phyloP scores from a whole-genome alignment of 2,888 invertebrate genomes.

The Brachylomia viminalis region DNA sequence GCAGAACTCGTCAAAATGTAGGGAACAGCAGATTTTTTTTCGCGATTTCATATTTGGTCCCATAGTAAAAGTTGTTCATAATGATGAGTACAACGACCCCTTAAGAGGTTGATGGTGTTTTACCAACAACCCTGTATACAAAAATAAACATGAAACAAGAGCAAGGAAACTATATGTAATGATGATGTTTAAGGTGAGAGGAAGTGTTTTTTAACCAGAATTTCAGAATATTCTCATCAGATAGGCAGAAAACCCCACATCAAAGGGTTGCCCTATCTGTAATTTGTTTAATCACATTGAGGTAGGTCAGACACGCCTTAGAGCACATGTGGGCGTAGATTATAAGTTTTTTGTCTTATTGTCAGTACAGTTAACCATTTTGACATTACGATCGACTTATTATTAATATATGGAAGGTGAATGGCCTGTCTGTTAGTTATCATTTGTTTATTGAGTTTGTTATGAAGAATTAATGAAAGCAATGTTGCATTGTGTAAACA shows the following conservation, averaged over 20 bases:
- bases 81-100: too few species aligned
- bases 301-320: conserved; percentile 73
- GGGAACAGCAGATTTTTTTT: too few species aligned
- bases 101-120: too few species aligned
- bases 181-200: too few species aligned
- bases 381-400: conserved; percentile 23
- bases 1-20: too few species aligned
- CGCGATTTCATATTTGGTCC: too few species aligned
- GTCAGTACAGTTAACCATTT: conserved; percentile 25
- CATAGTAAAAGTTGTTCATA: too few species aligned
- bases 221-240: too few species aligned
- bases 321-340: conserved; percentile 49
- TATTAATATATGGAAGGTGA: conserved; percentile 47
- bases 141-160: too few species aligned
- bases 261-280: conserved; percentile 36
- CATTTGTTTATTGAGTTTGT: conserved; percentile 16
- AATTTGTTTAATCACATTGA: conserved; percentile 64
- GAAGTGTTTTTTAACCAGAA: too few species aligned
- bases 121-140: too few species aligned
- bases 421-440: conserved; percentile 46
- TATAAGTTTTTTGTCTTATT: conserved; percentile 49
- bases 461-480: conserved; percentile 20
- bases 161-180: too few species aligned
- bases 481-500: conserved; percentile 24
- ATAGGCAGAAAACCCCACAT: conserved; percentile 26